phyloP scores from a whole-genome alignment of 2,113 vertebrate genomes.

The Lophotis ruficrista region DNA sequence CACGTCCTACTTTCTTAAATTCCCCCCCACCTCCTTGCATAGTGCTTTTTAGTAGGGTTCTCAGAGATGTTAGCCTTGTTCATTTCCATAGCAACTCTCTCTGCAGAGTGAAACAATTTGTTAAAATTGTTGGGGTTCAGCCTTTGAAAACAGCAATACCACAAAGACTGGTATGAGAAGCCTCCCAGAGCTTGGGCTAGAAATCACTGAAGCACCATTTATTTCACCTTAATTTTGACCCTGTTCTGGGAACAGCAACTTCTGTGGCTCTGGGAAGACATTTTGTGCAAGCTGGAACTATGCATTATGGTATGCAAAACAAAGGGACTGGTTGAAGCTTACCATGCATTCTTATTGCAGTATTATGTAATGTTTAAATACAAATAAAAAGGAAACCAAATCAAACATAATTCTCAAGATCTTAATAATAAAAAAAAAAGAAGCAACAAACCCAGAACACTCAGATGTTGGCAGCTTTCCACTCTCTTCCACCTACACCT shows the following conservation, averaged over 20 bases:
- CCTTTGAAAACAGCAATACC: background rate
- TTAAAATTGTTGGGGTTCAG: conserved; percentile 25
- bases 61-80: background rate
- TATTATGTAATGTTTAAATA: background rate
- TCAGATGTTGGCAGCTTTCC: background rate
- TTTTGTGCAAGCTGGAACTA: background rate
- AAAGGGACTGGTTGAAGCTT: rapidly evolving
- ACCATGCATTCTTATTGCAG: background rate
- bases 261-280: background rate
- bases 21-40: background rate
- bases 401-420: background rate
- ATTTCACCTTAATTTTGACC: background rate
- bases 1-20: background rate
- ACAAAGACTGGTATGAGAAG: background rate
- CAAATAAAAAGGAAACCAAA: background rate
- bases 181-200: background rate
- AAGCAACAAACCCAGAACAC: background rate
- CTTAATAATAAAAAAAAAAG: rapidly evolving
- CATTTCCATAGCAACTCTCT: conserved; percentile 62
- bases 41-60: background rate
- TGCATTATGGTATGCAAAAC: background rate
- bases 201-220: background rate
- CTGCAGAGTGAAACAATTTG: background rate
- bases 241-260: background rate
- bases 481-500: background rate